Conservation (phyloP, 2,888 invertebrate species). For the Drosophila birchii region DNA sequence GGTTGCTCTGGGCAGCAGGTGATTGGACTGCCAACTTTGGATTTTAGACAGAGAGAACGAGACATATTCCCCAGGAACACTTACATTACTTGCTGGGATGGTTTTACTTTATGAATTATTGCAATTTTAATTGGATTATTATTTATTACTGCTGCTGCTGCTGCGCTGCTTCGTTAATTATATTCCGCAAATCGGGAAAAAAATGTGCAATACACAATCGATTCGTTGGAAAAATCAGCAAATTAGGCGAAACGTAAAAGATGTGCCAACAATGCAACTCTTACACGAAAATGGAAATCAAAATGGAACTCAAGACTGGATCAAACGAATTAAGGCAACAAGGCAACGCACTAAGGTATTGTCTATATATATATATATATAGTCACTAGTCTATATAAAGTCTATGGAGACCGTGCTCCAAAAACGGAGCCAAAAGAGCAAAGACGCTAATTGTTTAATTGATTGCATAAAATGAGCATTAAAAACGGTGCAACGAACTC, state of each 20-base stretch:
- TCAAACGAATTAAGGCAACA: conserved; percentile 44
- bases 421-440: conserved; percentile 36
- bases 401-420: conserved; percentile 34
- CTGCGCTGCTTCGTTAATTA: conserved; percentile 31
- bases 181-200: conserved; percentile 40
- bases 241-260: conserved; percentile 43
- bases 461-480: conserved; percentile 46
- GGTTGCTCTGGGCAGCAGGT: conserved; percentile 34
- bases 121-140: conserved; percentile 25
- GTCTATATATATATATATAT: conserved; percentile 36
- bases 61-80: conserved; percentile 47
- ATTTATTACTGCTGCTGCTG: conserved; percentile 14
- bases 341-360: conserved; percentile 65
- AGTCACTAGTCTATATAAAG: conserved; percentile 33
- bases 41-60: not conserved
- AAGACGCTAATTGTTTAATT: conserved; percentile 41
- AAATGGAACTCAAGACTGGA: conserved; percentile 40
- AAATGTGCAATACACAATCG: conserved; percentile 41
- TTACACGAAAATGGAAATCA: conserved; percentile 41
- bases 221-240: conserved; percentile 35
- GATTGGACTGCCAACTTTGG: conserved; percentile 40
- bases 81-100: conserved; percentile 25
- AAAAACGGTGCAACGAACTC: conserved; percentile 54
- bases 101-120: conserved; percentile 4
- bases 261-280: conserved; percentile 49